Base-by-base conservation (phyloP, 2,797 vertebrate species). In the Pangasius mekongensis region DNA sequence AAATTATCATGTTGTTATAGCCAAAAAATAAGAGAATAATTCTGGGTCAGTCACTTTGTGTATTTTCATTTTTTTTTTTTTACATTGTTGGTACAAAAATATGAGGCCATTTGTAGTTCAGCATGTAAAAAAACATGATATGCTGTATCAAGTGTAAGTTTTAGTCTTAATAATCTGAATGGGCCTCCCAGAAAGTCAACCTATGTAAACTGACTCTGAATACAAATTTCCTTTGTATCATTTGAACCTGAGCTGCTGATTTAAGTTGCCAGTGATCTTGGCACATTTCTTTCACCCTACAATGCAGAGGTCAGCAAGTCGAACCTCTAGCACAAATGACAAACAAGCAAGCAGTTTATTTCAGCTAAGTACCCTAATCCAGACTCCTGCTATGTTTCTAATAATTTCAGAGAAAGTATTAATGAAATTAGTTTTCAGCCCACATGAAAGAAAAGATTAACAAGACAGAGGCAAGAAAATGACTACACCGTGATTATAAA, bases 351-450 rank as follows among this genome's bases (percentile, higher is more conserved):
- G 49, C 64, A 56, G 27, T 83, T 36, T 30, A 43, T 78, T 86
- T 74, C 18, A 9, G 82, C 36, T 71, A 58, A 5, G 33, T 24
- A 60, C 9, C n/a, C 52, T 69, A 52, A 85, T 67, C 22, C n/a
- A 66, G 76, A 81, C 30, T 43, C 62, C 62, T 69, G 60, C 83
- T 60, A 49, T 43, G 82, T 39, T 85, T 71, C 64, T 80, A 62
- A 85, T 80, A 62, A 85, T 67, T 67, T 69, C 52, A 85, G 30
- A 47, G 13, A 54, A 74, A 33, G 27, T 22, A 74, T 62, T 66
- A 78, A 88, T 60, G 18, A 58, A 78, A 67, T 66, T n/a, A 10
- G 27, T 24, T 64, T 77, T 49, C 16, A 6, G 39, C 58, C 58
- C 6, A 47, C n/a, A 33, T 47, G n/a, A 78, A 54, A 18, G 62